Evolutionary conservation across 2,888 invertebrate genomes (phyloP).

Genomic region (Myathropa florea): DNA sequence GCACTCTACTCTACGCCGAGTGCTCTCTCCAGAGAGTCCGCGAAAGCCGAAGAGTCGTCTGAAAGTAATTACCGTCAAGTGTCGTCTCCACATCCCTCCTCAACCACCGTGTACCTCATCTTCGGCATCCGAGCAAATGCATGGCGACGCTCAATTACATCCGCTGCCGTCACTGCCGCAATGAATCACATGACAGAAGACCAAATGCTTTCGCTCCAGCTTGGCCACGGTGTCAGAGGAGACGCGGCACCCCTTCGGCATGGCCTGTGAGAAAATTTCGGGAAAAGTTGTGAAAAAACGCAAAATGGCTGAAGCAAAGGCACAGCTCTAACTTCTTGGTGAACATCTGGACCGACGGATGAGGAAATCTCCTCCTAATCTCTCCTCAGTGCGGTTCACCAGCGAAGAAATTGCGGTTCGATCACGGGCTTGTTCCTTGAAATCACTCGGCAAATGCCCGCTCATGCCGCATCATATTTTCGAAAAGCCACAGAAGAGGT

Average conservation of each 20-base stretch:
- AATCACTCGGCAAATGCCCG: conserved; percentile 54
- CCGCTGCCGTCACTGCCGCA: too few species aligned
- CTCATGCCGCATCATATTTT: too few species aligned
- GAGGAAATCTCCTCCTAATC: too few species aligned
- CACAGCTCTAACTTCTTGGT: too few species aligned
- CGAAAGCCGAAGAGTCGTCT: neutral
- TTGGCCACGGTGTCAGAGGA: conserved; percentile 4
- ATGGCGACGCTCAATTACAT: too few species aligned
- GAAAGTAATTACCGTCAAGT: conserved; percentile 49
- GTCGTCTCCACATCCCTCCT: conserved; percentile 2
- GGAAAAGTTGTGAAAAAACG: too few species aligned
- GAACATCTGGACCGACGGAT: too few species aligned
- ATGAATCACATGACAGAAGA: conserved; percentile 44
- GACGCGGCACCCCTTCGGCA: too few species aligned
- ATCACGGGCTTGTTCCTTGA: conserved; percentile 37
- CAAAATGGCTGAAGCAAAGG: too few species aligned
- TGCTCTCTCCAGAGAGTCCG: neutral
- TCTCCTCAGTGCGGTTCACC: neutral
- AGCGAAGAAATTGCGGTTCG: conserved; percentile 55
- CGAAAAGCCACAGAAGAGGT: conserved; percentile 1
- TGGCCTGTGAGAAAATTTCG: too few species aligned
- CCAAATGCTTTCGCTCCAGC: conserved; percentile 22
- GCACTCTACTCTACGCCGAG: neutral
- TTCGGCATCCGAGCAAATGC: conserved; percentile 25
- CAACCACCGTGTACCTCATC: neutral